Evolutionary conservation across 92 coral and sea anemone genomes (phyloP), one percentile per base, ranked within the genome.

Genomic region (Muricea muricata): DNA sequence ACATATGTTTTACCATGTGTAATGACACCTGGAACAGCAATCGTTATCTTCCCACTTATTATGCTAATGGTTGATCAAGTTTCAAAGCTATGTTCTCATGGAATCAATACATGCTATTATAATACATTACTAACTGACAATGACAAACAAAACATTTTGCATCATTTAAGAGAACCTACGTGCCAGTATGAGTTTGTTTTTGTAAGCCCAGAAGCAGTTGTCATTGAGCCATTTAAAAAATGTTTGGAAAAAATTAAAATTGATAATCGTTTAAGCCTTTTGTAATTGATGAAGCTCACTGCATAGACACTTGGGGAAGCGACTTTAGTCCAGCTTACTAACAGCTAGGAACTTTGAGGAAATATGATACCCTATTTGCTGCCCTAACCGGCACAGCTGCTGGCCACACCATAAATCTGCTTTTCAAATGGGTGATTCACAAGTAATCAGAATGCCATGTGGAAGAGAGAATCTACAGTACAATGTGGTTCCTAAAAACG

Each of bases 301-400:
- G 82, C 30, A 56, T 84, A 15, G 82, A 84, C 41, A 84, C 80
- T 40, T 78, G 79, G 84, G 89, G 85, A 9, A 85, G 80, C 37
- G 84, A 85, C 65, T 85, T 85, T 50, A 15, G 89, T 52, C 89
- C 89, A 15, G 83, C 84, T 40, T 78, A 46, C 29, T 35, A 75
- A 29, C 81, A 46, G 39, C 68, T 75, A 31, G 68, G 81, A 25
- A 45, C 11, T 7, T 50, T 75, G 24, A 46, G 68, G 18, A 75
- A 12, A 56, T 75, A 28, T 47, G 29, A 37, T 48, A 21, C 50
- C 24, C 81, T 67, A 46, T 5, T 75, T 75, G 81, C 68, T 75
- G 81, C 81, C 34, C 68, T 75, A 29, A 75, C 81, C 50, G 81
- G 81, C 13, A 75, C 81, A 75, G 81, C 81, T 26, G 50, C 81